Evolutionary conservation across 37 sponge, comb jelly and placozoan species (phyloP).

Genomic region (Diacarnus erythraeanus): DNA sequence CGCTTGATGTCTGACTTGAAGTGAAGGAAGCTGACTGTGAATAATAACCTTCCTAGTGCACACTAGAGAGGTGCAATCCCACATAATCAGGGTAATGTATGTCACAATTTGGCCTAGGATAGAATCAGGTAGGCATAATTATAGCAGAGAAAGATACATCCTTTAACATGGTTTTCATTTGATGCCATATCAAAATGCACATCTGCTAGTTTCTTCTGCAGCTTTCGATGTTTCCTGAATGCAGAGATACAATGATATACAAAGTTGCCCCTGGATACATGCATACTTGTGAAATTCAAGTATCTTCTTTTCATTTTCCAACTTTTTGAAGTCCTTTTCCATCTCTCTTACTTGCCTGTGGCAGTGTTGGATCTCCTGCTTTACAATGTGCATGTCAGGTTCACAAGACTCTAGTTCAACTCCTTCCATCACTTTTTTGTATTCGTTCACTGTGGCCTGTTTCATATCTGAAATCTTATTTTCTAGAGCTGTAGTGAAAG

Average conservation of each 20-base stretch:
- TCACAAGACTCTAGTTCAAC: neutral
- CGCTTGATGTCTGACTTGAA: slow-evolving; percentile 4
- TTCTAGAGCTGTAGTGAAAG: slow-evolving; percentile 1
- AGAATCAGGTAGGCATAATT: no score
- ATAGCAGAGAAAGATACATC: slow-evolving; percentile 32
- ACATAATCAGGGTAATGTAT: no score
- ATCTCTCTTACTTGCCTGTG: slow-evolving; percentile 4
- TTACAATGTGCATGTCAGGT: neutral
- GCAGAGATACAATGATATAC: neutral
- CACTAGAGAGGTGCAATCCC: no score
- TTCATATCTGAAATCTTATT: neutral
- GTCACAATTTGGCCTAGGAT: no score
- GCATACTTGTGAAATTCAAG: slow-evolving; percentile 25
- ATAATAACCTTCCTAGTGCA: no score
- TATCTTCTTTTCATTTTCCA: slow-evolving; percentile 26
- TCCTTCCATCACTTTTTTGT: neutral
- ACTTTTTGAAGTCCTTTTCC: neutral
- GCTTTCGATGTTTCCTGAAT: slow-evolving; percentile 20
- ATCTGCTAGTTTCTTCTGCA: slow-evolving; percentile 20
- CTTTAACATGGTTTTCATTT: slow-evolving; percentile 15
- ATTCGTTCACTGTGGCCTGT: neutral
- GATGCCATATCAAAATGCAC: slow-evolving; percentile 21
- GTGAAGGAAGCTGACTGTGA: no score
- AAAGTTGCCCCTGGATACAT: neutral
- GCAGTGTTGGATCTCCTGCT: neutral